Base-by-base conservation (phyloP, 2,797 vertebrate genomes). In the Anas capensis region DNA sequence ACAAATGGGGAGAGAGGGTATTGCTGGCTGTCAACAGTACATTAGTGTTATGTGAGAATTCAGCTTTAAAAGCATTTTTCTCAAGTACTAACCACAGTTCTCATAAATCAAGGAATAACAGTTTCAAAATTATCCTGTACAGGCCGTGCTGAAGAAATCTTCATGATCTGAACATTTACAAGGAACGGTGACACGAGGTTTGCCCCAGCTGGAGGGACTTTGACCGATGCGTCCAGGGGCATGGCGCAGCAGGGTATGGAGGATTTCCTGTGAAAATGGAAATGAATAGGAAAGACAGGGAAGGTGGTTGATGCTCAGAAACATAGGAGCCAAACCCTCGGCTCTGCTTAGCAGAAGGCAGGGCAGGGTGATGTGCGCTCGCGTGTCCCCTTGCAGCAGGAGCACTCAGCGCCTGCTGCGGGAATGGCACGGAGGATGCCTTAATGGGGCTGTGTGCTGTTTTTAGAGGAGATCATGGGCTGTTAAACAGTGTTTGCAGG, bases 11-110 rank as follows among this genome's bases (percentile, higher is more conserved):
- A 88, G 69, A 92, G 75, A 81, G 42, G 40, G 21, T 87, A 92
- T 84, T 95, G 84, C 80, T 80, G 65, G 38, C 88, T 94, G 62
- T 91, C 86, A 94, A 42, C 48, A 51, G 11, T 49, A 62, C 21
- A 3, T 91, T 92, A 57, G 58, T 64, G 56, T 92, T 82, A 53
- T 29, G 69, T 82, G 79, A 92, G 44, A 93, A 88, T 93, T 90
- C 48, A 60, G 78, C 78, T 90, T 94, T 82, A 36, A 87, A 95
- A 95, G 78, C 61, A 36, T 86, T 96, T 94, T 91, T 87, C 88
- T 90, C 48, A 88, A 66, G 42, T 95, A 79, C 94, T 91, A 89
- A 60, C 90, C 65, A 65, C 76, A 72, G 53, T 91, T 93, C 78
- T 89, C 83, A 66, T 92, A 77, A 93, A 78, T 90, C 69, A 24